These are phyloP conservation scores for Sebastes matsubarae DNA, from an alignment of 2,797 vertebrate species.

Conservation along the genomic window DNA sequence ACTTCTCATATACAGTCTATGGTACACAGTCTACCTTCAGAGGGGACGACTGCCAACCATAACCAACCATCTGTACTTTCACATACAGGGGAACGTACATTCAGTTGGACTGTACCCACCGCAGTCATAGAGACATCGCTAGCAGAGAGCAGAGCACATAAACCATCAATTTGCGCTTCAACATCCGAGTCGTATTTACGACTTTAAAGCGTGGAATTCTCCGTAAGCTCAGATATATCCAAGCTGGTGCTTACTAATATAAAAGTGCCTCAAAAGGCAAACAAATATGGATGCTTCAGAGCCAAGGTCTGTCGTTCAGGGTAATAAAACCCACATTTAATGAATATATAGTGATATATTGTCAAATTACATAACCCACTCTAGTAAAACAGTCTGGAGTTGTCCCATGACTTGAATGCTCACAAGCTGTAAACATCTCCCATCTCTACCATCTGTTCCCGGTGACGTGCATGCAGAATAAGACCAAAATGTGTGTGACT, in stretches of 20 bases:
- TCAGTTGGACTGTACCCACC: neutral
- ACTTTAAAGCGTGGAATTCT: too few relatives aligned
- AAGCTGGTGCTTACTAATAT: neutral
- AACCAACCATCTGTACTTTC: neutral
- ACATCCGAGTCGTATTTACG: too few relatives aligned
- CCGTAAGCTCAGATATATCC: neutral
- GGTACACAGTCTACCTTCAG: neutral
- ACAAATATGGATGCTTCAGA: neutral
- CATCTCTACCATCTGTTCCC: neutral
- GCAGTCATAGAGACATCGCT: neutral
- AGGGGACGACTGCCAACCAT: neutral
- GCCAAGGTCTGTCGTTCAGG: neutral
- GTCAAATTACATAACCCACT: neutral
- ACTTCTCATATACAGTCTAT: too few relatives aligned
- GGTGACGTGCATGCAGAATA: neutral
- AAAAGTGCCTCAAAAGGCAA: neutral
- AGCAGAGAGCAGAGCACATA: neutral
- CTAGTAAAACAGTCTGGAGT: neutral
- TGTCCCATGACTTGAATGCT: fast-evolving
- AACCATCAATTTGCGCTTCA: neutral
- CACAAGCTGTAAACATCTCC: neutral
- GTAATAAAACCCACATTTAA: neutral
- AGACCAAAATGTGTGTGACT: neutral
- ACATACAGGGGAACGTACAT: neutral
- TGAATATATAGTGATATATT: neutral